phyloP scores from a whole-genome alignment of 2,888 invertebrate species.

The Pristionchus entomophagus region DNA sequence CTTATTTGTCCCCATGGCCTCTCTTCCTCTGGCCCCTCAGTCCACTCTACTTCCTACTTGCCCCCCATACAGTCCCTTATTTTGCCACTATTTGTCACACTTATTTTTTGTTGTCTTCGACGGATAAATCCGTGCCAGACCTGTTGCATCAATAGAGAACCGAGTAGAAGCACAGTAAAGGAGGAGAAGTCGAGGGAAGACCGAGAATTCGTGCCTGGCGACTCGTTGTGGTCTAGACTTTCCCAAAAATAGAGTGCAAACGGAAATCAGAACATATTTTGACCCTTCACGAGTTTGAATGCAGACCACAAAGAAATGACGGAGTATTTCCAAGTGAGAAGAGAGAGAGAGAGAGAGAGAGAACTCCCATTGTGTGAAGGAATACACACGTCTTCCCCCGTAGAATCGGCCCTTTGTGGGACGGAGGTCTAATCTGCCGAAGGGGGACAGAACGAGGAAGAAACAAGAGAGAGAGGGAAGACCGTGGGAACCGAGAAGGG shows the following conservation, averaged over 20 bases:
- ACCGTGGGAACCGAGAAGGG: constrained; percentile 22
- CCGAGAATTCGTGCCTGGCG: too few species aligned
- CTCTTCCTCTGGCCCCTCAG: background rate
- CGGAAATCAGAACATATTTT: too few species aligned
- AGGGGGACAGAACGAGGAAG: background rate
- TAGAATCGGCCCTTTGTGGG: too few species aligned
- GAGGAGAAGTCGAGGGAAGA: too few species aligned
- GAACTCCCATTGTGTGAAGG: background rate
- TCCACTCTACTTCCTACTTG: background rate
- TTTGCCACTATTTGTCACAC: background rate
- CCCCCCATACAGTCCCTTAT: background rate
- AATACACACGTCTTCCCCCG: background rate
- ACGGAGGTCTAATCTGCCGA: background rate
- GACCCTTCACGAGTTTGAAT: too few species aligned
- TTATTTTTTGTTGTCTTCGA: constrained; percentile 21
- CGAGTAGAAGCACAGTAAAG: too few species aligned
- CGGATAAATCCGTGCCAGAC: constrained; percentile 31
- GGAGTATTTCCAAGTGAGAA: too few species aligned
- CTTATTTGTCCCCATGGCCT: background rate
- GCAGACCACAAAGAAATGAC: too few species aligned
- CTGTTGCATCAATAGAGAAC: constrained; percentile 6
- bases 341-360: background rate
- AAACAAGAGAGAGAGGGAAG: background rate
- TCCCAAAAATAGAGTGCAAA: too few species aligned
- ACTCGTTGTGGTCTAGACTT: too few species aligned